phyloP scores from a whole-genome alignment of 2,113 vertebrate species.

The Seriola aureovittata region DNA sequence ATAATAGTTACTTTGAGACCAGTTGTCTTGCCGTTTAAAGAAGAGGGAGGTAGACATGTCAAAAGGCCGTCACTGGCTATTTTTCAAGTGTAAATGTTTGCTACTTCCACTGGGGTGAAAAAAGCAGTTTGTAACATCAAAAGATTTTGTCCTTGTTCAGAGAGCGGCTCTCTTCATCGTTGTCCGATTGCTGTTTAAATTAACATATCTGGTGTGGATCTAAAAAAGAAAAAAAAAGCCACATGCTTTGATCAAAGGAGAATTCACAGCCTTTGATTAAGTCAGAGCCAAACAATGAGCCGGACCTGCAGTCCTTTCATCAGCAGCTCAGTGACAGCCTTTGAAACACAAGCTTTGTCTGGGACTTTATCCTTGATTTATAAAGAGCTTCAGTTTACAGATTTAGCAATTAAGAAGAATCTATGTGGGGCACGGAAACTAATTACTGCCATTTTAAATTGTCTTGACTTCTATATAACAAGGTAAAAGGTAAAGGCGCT shows the following conservation, averaged over 20 bases:
- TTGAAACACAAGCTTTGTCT: slow-evolving; percentile 13
- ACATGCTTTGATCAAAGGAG: slow-evolving; percentile 54
- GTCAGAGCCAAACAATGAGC: slow-evolving; percentile 37
- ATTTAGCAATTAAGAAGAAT: slow-evolving; percentile 3
- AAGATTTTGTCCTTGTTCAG: slow-evolving; percentile 41
- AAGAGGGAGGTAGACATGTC: neutral
- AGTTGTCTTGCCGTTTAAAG: neutral
- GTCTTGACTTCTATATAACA: neutral
- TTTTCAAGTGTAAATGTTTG: slow-evolving; percentile 10
- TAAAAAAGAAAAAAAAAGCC: slow-evolving; percentile 40
- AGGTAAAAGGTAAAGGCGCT: neutral
- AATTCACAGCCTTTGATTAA: slow-evolving; percentile 47
- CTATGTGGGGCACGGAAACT: slow-evolving; percentile 7
- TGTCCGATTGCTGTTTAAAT: slow-evolving; percentile 38
- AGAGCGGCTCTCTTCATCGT: neutral
- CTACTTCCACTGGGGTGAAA: neutral
- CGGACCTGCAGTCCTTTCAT: slow-evolving; percentile 21
- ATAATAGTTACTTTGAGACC: neutral
- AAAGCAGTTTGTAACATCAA: slow-evolving; percentile 56
- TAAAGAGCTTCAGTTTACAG: slow-evolving; percentile 4
- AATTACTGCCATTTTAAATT: slow-evolving; percentile 17
- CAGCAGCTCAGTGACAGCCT: neutral
- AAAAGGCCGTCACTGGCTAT: neutral
- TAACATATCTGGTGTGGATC: slow-evolving; percentile 42
- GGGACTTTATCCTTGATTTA: neutral